Evolutionary conservation across 2,113 vertebrate species (phyloP), one percentile per base, ranked within the genome.

Genomic region (Psammodynastes pulverulentus): DNA sequence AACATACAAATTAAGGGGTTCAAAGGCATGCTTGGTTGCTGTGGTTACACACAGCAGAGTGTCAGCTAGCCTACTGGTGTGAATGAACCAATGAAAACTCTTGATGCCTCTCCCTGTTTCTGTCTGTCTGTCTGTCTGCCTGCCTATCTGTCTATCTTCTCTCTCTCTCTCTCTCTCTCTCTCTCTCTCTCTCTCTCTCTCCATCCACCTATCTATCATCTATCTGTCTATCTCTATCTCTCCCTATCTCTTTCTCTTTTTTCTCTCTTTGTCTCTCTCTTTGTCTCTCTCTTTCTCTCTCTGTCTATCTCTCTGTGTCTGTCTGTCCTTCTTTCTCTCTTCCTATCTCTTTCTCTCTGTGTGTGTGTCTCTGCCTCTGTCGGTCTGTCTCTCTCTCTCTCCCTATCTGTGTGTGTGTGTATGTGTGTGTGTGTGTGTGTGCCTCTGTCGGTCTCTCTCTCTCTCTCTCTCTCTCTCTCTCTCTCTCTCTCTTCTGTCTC

Each of bases 1-100:
- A 91, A 91, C 62, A 88, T 92, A 92, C 87, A 89, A 92, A 92
- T 89, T 88, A 92, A 84, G 91, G 87, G 51, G 26, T 84, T 84
- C 26, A 92, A 92, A 89, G 87, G 51, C 51, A 84, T 48, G 51
- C 43, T 54, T 29, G 4, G 87, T 92, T 84, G 5, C 91, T 43
- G 84, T 92, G 52, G 91, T 84, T 88, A 89, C 67, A 95, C 45
- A 91, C 53, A 87, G 90, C 91, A 94, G 91, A 94, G 86, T 85
- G 49, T 56, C 62, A 84, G 49, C 24, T 10, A 17, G 6, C 92
- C 17, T 51, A n/a, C 52, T 89, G 46, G 23, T 46, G 21, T 88
- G 21, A 92, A 45, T 34, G 51, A 54, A 54, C 62, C 39, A 79
- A 56, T 5, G 48, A 46, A 49, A 92, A 88, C 49, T 72, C 91